Base-by-base conservation (phyloP, 2,888 invertebrate genomes). In the Tipula unca region DNA sequence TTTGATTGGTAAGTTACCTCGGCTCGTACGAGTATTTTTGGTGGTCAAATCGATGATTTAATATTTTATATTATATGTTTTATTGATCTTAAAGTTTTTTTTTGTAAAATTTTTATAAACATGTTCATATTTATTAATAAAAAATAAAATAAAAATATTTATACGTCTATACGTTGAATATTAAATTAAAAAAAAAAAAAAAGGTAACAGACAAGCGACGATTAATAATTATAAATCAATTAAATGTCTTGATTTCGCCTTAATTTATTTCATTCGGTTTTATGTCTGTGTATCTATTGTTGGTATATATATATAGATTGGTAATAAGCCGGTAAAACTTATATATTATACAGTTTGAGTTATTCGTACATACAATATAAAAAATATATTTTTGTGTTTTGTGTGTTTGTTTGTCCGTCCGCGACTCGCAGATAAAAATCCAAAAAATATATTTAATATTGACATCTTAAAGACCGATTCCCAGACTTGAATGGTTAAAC, bases 191-290 rank as follows among this genome's bases (percentile, higher is more conserved):
- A 36, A 39, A 10, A 48, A n/a, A 69, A 69, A 25, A 69, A 69
- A 69, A 69, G 69, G 69, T 69, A 69, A 69, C 69, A 69, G 69
- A 69, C 69, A 69, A 69, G 69, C 69, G 69, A 69, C 69, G 69
- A 69, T 69, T 69, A 69, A 69, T 69, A 69, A 69, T 69, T 69
- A 69, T 69, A 69, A 69, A 69, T 69, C 69, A 69, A 69, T 69
- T 69, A 69, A 69, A 69, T 25, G 69, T 69, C 69, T 69, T 69
- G 69, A 69, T 69, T 69, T 69, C 3, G 69, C 69, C 48, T n/a
- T n/a, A 48, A 48, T 48, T 14, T 48, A 48, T 48, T 48, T 48
- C n/a, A n/a, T 6, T 48, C n/a, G 3, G 48, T 69, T 69, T 48
- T 69, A 69, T 69, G 13, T 25, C 48, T n/a, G 69, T 69, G 25